Conservation (phyloP, 2,113 vertebrate species). For the Puma concolor region DNA sequence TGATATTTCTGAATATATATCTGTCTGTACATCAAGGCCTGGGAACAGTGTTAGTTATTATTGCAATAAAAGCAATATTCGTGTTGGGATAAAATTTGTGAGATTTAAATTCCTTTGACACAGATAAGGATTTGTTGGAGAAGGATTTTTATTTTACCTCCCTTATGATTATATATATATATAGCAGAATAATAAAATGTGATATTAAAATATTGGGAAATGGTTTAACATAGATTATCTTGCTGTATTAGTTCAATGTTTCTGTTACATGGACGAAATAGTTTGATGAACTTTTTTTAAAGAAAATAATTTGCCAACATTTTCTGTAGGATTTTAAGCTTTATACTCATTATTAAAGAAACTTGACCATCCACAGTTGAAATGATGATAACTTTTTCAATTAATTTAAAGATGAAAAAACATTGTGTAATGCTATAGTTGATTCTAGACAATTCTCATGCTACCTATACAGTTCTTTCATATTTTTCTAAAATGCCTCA, state of each 20-base stretch:
- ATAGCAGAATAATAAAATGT: not conserved
- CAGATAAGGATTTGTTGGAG: not conserved
- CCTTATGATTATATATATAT: not conserved
- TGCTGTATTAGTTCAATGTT: not conserved
- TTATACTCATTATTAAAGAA: conserved; percentile 4
- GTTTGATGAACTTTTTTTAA: not conserved
- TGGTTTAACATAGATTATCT: not conserved
- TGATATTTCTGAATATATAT: conserved; percentile 38
- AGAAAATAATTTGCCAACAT: not conserved
- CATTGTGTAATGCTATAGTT: not conserved
- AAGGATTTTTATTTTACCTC: conserved; percentile 14
- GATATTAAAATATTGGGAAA: conserved; percentile 26
- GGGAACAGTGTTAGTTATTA: conserved; percentile 46
- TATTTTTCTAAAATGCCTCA: not conserved
- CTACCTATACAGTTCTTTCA: not conserved
- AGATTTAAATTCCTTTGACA: conserved; percentile 58
- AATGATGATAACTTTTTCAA: not conserved
- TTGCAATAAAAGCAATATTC: conserved; percentile 51
- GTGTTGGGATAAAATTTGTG: conserved; percentile 11
- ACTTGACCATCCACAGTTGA: not conserved
- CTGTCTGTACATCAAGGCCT: conserved; percentile 21
- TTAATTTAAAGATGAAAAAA: conserved; percentile 18
- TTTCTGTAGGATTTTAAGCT: not conserved
- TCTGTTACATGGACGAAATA: not conserved
- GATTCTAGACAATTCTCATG: not conserved